Percentiles rank a stretch among this genome's conserved stretches.
Evolutionary conservation across 2,888 invertebrate genomes (phyloP).

Genomic region (Machimus atricapillus): DNA sequence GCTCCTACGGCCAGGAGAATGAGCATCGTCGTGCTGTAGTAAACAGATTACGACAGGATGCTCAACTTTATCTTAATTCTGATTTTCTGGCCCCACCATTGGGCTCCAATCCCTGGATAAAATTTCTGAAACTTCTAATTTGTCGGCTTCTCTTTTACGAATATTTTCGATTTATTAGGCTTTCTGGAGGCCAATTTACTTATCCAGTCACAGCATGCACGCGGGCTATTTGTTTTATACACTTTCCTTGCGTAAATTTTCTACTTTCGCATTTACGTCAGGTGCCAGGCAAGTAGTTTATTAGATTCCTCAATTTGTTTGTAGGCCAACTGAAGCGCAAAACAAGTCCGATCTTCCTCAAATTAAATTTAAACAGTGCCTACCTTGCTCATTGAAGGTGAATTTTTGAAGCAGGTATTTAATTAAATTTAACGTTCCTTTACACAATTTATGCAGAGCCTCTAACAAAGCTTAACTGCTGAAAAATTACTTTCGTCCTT

Average conservation of each 20-base stretch:
- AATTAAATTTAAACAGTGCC: not conserved
- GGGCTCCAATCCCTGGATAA: not conserved
- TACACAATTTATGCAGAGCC: not conserved
- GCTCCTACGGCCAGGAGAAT: not conserved
- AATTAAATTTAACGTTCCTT: not conserved
- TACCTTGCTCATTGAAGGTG: not conserved
- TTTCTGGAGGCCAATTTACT: not conserved
- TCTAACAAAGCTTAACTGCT: not conserved
- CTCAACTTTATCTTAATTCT: slow-evolving; percentile 6
- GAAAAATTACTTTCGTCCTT: not conserved
- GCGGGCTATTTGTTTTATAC: not conserved
- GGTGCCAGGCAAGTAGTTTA: not conserved
- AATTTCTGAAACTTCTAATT: slow-evolving; percentile 21
- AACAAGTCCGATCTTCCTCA: not conserved
- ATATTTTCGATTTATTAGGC: not conserved
- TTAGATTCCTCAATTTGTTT: not conserved
- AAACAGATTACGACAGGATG: slow-evolving; percentile 23
- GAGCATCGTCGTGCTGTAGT: not conserved
- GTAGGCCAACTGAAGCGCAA: not conserved
- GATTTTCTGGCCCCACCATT: not conserved
- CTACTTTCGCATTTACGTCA: not conserved
- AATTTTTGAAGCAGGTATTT: not conserved
- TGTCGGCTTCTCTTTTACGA: not conserved
- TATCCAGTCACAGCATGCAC: not conserved
- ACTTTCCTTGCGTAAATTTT: not conserved